Conservation (phyloP, 2,113 vertebrate species). For the Forbesichthys papilliferus region DNA sequence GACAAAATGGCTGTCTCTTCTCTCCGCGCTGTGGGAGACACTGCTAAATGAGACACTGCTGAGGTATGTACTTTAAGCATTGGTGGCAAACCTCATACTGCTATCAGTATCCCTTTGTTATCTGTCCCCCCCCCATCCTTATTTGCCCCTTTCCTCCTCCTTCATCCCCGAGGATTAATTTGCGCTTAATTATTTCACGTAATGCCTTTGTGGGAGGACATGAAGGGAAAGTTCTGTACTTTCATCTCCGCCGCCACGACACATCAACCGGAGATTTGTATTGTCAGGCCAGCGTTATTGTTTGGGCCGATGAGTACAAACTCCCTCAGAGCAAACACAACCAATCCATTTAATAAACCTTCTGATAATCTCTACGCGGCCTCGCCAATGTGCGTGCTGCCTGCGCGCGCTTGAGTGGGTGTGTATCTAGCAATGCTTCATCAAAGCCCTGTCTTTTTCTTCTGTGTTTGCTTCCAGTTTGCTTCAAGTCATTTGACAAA, state of each 20-base stretch:
- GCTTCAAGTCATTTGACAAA: constrained; percentile 34
- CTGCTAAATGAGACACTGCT: constrained; percentile 27
- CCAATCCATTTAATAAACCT: constrained; percentile 42
- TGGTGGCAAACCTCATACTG: constrained; percentile 5
- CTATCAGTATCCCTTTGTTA: not conserved
- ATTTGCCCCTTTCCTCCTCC: not conserved
- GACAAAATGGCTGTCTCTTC: constrained; percentile 5
- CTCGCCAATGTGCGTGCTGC: not conserved
- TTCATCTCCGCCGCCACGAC: constrained; percentile 32
- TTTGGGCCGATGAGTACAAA: constrained; percentile 22
- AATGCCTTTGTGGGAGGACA: constrained; percentile 23
- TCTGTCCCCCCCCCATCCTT: not conserved
- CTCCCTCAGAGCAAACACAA: constrained; percentile 38
- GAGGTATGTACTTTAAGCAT: constrained; percentile 32
- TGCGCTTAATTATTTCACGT: constrained; percentile 35
- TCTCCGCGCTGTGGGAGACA: constrained; percentile 1
- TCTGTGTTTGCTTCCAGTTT: constrained; percentile 9
- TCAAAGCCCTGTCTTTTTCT: constrained; percentile 15
- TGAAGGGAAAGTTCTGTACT: constrained; percentile 25
- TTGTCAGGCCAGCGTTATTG: constrained; percentile 31
- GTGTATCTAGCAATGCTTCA: constrained; percentile 5
- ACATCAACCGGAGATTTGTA: constrained; percentile 16
- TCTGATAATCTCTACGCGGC: not conserved
- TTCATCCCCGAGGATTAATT: not conserved
- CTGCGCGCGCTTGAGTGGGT: constrained; percentile 5